phyloP scores from a whole-genome alignment of 2,113 vertebrate species.

The Theristicus caerulescens region DNA sequence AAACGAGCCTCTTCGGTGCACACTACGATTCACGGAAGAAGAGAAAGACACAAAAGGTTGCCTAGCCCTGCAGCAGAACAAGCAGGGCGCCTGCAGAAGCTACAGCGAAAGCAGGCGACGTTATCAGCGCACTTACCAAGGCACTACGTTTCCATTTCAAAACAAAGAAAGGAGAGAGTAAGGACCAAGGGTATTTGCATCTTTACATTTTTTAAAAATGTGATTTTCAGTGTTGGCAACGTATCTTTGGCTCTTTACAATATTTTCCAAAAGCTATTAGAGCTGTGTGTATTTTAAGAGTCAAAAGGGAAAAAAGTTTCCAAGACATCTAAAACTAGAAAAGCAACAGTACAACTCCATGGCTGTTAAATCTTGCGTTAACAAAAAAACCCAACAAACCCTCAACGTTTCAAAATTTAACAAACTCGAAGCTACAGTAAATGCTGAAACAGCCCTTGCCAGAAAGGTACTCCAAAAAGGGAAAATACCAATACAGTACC shows the following conservation, averaged over 20 bases:
- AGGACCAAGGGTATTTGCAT: neutral
- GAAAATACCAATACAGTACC: neutral
- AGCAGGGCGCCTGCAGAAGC: neutral
- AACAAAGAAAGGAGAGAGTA: neutral
- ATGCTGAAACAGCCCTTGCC: neutral
- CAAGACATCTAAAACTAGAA: neutral
- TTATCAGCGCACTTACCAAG: constrained; percentile 31
- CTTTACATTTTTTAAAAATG: neutral
- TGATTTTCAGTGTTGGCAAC: neutral
- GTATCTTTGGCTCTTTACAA: constrained; percentile 10
- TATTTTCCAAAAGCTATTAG: neutral
- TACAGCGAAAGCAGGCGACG: neutral
- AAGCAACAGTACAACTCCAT: neutral
- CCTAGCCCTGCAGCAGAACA: fast-evolving
- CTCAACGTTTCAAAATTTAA: neutral
- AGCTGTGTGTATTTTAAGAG: neutral
- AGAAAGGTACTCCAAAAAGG: neutral
- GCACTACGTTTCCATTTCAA: constrained; percentile 12
- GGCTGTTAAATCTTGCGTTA: neutral
- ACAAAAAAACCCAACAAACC: neutral
- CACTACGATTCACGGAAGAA: neutral
- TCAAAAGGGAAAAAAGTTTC: neutral
- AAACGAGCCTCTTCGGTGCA: neutral
- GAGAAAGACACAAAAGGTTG: neutral
- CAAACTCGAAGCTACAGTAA: neutral